Evolutionary conservation across 2,797 vertebrate species (phyloP), one percentile per base, ranked within the genome.

Genomic region (Ceyx erithaca): DNA sequence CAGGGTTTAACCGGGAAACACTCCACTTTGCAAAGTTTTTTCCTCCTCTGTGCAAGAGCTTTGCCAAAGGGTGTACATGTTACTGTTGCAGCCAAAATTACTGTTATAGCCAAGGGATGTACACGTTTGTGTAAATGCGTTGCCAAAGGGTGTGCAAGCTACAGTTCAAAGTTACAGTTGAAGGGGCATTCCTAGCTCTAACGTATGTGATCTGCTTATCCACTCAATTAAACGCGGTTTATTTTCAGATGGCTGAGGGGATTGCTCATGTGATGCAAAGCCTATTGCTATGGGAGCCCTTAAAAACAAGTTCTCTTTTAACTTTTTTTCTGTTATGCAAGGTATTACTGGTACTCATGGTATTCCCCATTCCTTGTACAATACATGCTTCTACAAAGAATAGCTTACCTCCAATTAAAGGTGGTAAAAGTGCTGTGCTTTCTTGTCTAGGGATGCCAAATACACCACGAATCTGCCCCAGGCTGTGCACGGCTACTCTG

Each of bases 61-160:
- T 94, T 95, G 96, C 96, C 93, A 92, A 90, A 93, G 94, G 95
- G 90, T 92, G 77, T 94, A 94, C 92, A 86, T 79, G 73, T 94
- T 95, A 86, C 93, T 92, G 85, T 90, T 96, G 85, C 87, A 96
- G 92, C 95, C 96, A 93, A 96, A 89, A 92, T 94, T 96, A 92
- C 96, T 97, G 96, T 96, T 97, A 95, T 95, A 97, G 95, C 96
- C 95, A 96, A 95, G 54, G 96, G 96, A 96, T 87, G 89, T 94
- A 95, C 94, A 95, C 25, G 46, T 94, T 94, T 90, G 93, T 88
- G 93, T 57, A 93, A 93, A 58, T 10, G 81, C 17, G 0, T 88
- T 94, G 94, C 95, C 94, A 93, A 95, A 94, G 94, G 92, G 94
- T 73, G 89, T 94, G 92, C 66, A 76, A 96, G 73, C 12, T 93